A percentile compares a stretch with the other conserved stretches of the same genome.
These are phyloP conservation scores for Aplochiton taeniatus DNA, from an alignment of 2,797 vertebrate species.

Conservation along the genomic window DNA sequence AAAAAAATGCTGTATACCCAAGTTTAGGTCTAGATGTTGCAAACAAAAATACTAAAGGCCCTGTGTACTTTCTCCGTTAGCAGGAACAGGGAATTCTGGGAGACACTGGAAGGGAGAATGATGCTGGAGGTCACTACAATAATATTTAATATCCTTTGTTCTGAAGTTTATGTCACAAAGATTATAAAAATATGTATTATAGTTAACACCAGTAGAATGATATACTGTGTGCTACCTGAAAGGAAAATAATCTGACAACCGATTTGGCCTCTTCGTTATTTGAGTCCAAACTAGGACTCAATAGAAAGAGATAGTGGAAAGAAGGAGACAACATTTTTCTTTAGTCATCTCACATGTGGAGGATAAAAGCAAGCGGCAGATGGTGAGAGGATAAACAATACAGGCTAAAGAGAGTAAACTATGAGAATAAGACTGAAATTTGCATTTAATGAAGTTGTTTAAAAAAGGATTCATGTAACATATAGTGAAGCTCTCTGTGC, in stretches of 20 bases:
- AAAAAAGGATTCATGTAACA: slow-evolving; percentile 36
- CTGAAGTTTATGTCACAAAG: too few relatives aligned
- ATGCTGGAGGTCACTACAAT: too few relatives aligned
- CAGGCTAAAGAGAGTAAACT: slow-evolving; percentile 61
- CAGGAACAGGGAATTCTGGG: too few relatives aligned
- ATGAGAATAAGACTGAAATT: background rate
- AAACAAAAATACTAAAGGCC: slow-evolving; percentile 14
- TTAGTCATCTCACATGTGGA: slow-evolving; percentile 34
- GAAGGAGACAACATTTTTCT: slow-evolving; percentile 32
- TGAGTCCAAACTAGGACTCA: background rate
- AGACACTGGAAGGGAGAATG: too few relatives aligned
- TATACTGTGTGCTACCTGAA: too few relatives aligned
- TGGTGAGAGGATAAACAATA: slow-evolving; percentile 60
- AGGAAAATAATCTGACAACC: too few relatives aligned
- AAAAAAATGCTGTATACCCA: slow-evolving; percentile 8
- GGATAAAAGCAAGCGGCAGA: slow-evolving; percentile 57
- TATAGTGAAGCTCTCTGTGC: slow-evolving; percentile 51
- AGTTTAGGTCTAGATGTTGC: too few relatives aligned
- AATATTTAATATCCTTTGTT: too few relatives aligned
- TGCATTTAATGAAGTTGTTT: slow-evolving; percentile 17
- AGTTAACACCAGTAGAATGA: too few relatives aligned
- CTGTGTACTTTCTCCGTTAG: slow-evolving; percentile 29
- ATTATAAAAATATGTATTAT: too few relatives aligned
- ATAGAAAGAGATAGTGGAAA: slow-evolving; percentile 7
- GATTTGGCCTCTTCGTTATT: background rate